These are phyloP conservation scores for Chrysodeixis includens DNA, from an alignment of 2,888 invertebrate species.

Conservation along the genomic window DNA sequence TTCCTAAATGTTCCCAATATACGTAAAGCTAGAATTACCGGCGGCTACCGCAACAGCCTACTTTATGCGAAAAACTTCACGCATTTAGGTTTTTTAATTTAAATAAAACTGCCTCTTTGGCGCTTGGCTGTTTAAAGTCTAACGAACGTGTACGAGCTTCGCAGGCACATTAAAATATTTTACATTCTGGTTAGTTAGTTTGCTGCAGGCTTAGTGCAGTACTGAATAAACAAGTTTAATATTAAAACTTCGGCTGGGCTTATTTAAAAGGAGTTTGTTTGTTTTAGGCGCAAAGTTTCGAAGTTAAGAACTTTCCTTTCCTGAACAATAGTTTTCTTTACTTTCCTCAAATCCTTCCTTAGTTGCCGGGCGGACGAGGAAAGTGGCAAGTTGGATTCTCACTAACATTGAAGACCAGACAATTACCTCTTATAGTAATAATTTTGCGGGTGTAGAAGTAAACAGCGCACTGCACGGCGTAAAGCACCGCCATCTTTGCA, in stretches of 20 bases:
- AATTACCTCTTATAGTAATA: no score
- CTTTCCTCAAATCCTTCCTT: no score
- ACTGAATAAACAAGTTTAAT: slow-evolving; percentile 3
- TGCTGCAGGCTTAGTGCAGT: slow-evolving; percentile 4
- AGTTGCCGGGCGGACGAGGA: no score
- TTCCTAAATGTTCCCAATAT: not conserved
- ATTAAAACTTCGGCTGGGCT: not conserved
- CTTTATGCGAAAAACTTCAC: not conserved
- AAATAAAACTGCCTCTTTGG: not conserved
- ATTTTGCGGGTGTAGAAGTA: no score
- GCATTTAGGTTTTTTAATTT: slow-evolving; percentile 3
- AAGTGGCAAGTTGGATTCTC: no score
- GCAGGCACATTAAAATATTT: not conserved
- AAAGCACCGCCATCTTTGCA: no score
- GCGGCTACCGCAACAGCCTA: not conserved
- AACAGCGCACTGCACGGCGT: no score
- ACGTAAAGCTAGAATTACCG: not conserved
- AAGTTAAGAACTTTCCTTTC: no score
- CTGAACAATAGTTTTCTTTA: no score
- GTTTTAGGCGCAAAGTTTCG: not conserved
- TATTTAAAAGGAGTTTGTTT: not conserved
- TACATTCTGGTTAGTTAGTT: not conserved
- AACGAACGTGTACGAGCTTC: slow-evolving; percentile 2
- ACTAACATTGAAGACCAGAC: no score
- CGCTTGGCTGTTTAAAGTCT: not conserved